These are phyloP conservation scores for Panonychus citri DNA, from an alignment of 1,140 invertebrate species.

Conservation along the genomic window DNA sequence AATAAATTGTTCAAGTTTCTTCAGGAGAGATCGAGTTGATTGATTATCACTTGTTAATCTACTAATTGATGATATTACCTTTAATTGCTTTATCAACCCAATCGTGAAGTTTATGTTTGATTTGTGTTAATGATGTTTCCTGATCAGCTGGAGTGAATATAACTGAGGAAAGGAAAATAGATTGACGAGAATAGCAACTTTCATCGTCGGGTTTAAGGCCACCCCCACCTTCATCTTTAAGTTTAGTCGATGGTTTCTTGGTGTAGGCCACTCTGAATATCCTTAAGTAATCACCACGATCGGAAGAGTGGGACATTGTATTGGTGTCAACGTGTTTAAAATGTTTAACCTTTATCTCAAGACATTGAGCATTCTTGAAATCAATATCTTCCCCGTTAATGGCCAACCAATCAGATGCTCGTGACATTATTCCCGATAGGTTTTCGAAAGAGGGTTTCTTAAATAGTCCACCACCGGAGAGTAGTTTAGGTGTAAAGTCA, in stretches of 20 bases:
- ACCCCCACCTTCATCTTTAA: neutral
- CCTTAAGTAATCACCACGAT: constrained; percentile 9
- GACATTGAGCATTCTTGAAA: constrained; percentile 9
- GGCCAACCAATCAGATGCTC: constrained; percentile 2
- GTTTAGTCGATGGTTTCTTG: neutral
- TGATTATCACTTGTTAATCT: no score
- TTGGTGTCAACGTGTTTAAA: constrained; percentile 1
- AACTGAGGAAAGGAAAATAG: neutral
- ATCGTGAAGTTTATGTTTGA: neutral
- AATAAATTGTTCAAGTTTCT: no score
- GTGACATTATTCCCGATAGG: neutral
- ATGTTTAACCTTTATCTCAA: constrained; percentile 6
- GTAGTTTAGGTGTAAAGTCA: constrained; percentile 6
- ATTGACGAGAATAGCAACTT: no score
- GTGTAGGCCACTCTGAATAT: constrained; percentile 6
- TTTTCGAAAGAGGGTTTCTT: constrained; percentile 9
- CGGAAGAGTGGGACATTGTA: constrained; percentile 4
- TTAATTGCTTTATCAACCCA: neutral
- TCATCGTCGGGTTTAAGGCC: neutral
- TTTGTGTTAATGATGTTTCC: neutral
- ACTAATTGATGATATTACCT: neutral
- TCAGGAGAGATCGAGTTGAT: no score
- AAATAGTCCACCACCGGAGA: constrained; percentile 6
- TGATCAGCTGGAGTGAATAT: neutral
- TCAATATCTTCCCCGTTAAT: neutral